These are phyloP conservation scores for Epizoanthus ramosus DNA, from an alignment of 92 coral and sea anemone genomes.

Conservation along the genomic window DNA sequence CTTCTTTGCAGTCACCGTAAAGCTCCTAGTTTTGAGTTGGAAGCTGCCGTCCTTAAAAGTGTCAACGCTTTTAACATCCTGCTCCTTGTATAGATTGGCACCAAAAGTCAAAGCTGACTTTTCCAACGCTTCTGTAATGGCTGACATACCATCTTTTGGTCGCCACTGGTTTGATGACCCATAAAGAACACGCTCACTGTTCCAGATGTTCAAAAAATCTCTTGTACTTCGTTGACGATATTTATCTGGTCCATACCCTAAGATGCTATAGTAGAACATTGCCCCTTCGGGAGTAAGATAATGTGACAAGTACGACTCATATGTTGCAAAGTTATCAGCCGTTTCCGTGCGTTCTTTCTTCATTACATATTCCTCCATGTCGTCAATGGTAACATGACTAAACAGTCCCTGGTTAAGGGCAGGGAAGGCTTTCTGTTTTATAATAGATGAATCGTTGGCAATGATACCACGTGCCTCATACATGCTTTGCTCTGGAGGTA, in stretches of 20 bases:
- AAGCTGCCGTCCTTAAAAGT: not conserved
- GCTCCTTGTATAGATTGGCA: conserved; percentile 7
- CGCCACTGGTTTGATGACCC: not conserved
- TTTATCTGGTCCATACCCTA: conserved; percentile 3
- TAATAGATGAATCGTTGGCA: not conserved
- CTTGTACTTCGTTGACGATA: not conserved
- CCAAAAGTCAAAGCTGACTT: not conserved
- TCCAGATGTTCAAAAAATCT: not conserved
- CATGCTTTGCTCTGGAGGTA: not conserved
- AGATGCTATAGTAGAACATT: not conserved
- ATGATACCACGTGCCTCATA: conserved; percentile 12
- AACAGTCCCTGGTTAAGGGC: conserved; percentile 4
- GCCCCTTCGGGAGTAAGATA: conserved; percentile 5
- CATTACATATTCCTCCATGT: conserved; percentile 10
- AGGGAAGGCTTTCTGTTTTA: conserved; percentile 8
- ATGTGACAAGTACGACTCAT: not conserved
- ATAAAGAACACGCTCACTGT: not conserved
- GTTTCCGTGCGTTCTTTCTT: conserved; percentile 2
- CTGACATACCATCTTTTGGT: conserved; percentile 9
- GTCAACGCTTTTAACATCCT: conserved; percentile 3
- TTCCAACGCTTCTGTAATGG: conserved; percentile 7
- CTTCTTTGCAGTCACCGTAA: not conserved
- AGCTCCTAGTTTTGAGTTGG: not conserved
- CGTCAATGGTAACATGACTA: conserved; percentile 7
- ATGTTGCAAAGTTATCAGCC: not conserved